Percentiles rank a stretch among this genome's conserved stretches.
Evolutionary conservation across 2,888 invertebrate genomes (phyloP).

Genomic region (Charanyca ferruginea): DNA sequence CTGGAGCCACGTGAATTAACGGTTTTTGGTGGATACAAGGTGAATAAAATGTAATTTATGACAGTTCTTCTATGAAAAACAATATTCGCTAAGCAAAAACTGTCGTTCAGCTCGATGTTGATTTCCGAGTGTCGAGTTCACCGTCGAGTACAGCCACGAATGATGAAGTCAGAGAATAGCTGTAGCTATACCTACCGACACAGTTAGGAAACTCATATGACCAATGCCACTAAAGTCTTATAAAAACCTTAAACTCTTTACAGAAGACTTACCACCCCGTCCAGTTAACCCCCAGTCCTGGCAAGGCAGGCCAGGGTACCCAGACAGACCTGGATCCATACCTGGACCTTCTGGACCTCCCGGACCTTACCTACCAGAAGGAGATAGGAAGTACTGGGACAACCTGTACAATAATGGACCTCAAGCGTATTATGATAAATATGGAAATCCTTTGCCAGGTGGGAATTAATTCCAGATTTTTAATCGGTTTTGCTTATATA

Average conservation of each 20-base stretch:
- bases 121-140: too few relatives aligned
- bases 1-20: too few relatives aligned
- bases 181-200: too few relatives aligned
- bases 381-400: slow-evolving; percentile 87
- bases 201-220: too few relatives aligned
- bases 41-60: too few relatives aligned
- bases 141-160: too few relatives aligned
- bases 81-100: too few relatives aligned
- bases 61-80: too few relatives aligned
- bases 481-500: neutral
- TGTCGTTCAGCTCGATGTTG: too few relatives aligned
- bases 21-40: too few relatives aligned
- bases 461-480: neutral
- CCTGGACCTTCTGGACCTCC: slow-evolving; percentile 62
- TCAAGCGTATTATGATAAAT: slow-evolving; percentile 86
- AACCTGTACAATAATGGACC: slow-evolving; percentile 86
- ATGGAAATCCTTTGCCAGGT: slow-evolving; percentile 89
- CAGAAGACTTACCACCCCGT: slow-evolving; percentile 33
- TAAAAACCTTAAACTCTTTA: neutral
- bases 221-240: too few relatives aligned
- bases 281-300: slow-evolving; percentile 38
- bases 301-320: slow-evolving; percentile 46
- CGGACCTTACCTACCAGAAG: slow-evolving; percentile 81
- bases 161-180: too few relatives aligned
- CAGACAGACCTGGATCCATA: slow-evolving; percentile 14